These are phyloP conservation scores for Arvicanthis niloticus DNA, from an alignment of 2,113 vertebrate genomes.

Conservation along the genomic window DNA sequence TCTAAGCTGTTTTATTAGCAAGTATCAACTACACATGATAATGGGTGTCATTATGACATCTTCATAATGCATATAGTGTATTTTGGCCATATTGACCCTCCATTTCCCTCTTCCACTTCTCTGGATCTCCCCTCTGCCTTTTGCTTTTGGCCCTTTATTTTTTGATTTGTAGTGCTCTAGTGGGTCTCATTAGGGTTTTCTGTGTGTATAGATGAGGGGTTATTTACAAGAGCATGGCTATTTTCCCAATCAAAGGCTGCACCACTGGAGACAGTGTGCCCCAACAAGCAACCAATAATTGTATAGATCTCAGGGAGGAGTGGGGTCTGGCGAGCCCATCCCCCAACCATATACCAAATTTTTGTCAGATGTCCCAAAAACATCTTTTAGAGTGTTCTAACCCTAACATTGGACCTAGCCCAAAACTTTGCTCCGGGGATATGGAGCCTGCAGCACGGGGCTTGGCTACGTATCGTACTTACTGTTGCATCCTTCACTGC, in stretches of 20 bases:
- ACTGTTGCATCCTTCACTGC: no score
- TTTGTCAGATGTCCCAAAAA: accelerated
- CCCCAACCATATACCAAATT: background rate
- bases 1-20: background rate
- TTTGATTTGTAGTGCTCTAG: background rate
- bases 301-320: background rate
- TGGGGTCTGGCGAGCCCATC: background rate
- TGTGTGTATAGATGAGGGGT: background rate
- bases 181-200: background rate
- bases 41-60: background rate
- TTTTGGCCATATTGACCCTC: background rate
- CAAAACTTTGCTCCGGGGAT: background rate
- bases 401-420: accelerated
- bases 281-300: background rate
- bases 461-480: background rate
- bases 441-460: background rate
- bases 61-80: no score
- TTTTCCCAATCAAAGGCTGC: background rate
- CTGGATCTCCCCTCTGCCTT: no score
- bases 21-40: background rate
- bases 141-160: background rate
- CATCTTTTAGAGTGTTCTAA: background rate
- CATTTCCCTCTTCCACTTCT: background rate
- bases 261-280: background rate
- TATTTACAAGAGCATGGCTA: background rate